Conservation (phyloP, 2,113 vertebrate genomes). For the Clupea harengus region DNA sequence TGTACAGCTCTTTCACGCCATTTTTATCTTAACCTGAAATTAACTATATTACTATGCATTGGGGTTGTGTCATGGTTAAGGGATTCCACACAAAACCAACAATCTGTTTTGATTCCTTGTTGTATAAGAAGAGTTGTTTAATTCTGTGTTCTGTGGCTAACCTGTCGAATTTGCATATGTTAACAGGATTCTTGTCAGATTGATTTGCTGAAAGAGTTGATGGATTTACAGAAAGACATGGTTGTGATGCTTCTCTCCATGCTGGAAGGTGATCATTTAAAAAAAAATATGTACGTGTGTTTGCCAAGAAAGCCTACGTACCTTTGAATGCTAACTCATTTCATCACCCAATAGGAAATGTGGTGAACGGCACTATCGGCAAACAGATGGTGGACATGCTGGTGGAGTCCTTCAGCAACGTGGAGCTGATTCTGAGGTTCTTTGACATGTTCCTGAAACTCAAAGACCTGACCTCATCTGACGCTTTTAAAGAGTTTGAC, state of each 20-base stretch:
- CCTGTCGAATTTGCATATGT: conserved; percentile 11
- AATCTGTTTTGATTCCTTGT: neutral
- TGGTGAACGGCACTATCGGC: conserved; percentile 93
- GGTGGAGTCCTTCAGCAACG: conserved; percentile 90
- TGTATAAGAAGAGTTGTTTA: neutral
- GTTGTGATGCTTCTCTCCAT: conserved; percentile 95
- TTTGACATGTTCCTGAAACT: conserved; percentile 97
- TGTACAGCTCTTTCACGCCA: neutral
- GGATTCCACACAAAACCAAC: neutral
- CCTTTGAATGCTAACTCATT: neutral
- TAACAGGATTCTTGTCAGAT: conserved; percentile 91
- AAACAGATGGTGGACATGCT: conserved; percentile 99
- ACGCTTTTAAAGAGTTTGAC: conserved; percentile 86
- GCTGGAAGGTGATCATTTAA: conserved; percentile 81
- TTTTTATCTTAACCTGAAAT: neutral
- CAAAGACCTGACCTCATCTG: conserved; percentile 90
- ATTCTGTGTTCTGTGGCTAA: neutral
- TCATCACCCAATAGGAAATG: conserved; percentile 75
- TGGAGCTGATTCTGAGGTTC: conserved; percentile 95
- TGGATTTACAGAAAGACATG: conserved; percentile 98
- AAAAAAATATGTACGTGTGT: neutral
- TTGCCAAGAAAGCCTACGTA: neutral
- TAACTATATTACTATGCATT: neutral
- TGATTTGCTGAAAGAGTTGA: conserved; percentile 87
- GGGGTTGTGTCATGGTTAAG: neutral